Base-by-base conservation (phyloP, 2,888 invertebrate species). In the Scaptomyza reducta region DNA sequence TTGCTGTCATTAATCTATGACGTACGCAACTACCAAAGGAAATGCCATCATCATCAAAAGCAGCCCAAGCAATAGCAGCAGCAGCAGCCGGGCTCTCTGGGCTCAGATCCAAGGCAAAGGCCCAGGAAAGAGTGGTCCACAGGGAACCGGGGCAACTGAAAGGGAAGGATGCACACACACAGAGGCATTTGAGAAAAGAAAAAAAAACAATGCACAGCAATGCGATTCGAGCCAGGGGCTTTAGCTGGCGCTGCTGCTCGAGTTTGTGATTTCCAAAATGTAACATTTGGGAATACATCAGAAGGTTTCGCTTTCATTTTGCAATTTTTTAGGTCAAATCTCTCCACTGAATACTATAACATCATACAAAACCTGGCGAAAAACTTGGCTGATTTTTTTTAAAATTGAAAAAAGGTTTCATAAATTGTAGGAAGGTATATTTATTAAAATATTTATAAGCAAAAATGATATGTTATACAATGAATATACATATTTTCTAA, bases 1-100 rank as follows among this genome's bases (percentile, higher is more conserved):
- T 91, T 89, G 90, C 85, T 83, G 89, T 88, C 92, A 92, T 92
- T 92, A 92, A 92, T 92, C 92, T 92, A 92, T 92, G 92, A 91
- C 92, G 91, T 91, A 90, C 91, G 90, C 91, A 91, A 90, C 91
- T 92, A 89, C 89, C 90, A 88, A 87, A 87, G 89, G 87, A 87
- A 87, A 89, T 88, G 87, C 87, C 87, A 87, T 85, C 87, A 88
- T 89, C 86, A 87, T 86, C 86, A 87, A 89, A 86, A 80, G 83
- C 88, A 89, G 78, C 84, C 71, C 88, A 84, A 66, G 70, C 75
- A 72, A 40, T 10, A 38, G 14, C 14, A 38, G n/a, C 35, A 35
- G 35, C 35, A 71, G 61, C 82, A 87, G 73, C 80, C 77, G 68
- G 72, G 63, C 58, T 40, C 41, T 47, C 44, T 59, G 61, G 58